Evolutionary conservation across 2,888 invertebrate species (phyloP).

Genomic region (Galeruca laticollis): DNA sequence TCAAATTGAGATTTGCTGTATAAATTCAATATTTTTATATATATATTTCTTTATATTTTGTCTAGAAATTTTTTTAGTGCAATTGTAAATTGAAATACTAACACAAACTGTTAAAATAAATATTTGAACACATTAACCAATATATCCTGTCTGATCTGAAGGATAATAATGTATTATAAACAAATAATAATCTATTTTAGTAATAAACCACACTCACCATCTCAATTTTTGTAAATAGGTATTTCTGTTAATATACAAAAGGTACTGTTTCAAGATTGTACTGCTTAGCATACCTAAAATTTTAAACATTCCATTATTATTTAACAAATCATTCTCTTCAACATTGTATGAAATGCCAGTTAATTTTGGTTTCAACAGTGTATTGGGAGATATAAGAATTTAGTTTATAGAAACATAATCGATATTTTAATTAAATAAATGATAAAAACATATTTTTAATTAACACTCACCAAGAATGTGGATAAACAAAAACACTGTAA

Average conservation of each 20-base stretch:
- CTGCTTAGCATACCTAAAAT: slow-evolving; percentile 61
- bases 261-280: slow-evolving; percentile 57
- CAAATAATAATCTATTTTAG: not conserved
- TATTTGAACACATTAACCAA: no score
- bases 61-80: no score
- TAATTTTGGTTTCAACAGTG: not conserved
- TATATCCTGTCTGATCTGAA: no score
- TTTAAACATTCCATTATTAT: not conserved
- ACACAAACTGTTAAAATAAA: no score
- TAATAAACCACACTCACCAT: slow-evolving; percentile 52
- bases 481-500: slow-evolving; percentile 38
- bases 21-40: no score
- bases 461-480: slow-evolving; percentile 37
- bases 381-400: not conserved
- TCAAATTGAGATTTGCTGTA: no score
- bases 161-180: no score
- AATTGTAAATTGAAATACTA: no score
- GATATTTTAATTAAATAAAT: not conserved
- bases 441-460: slow-evolving; percentile 8
- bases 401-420: not conserved
- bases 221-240: slow-evolving; percentile 51
- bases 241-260: slow-evolving; percentile 57
- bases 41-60: no score
- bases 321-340: not conserved
- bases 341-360: not conserved